Conservation (phyloP, 1,140 invertebrate genomes). For the Anastrepha obliqua region DNA sequence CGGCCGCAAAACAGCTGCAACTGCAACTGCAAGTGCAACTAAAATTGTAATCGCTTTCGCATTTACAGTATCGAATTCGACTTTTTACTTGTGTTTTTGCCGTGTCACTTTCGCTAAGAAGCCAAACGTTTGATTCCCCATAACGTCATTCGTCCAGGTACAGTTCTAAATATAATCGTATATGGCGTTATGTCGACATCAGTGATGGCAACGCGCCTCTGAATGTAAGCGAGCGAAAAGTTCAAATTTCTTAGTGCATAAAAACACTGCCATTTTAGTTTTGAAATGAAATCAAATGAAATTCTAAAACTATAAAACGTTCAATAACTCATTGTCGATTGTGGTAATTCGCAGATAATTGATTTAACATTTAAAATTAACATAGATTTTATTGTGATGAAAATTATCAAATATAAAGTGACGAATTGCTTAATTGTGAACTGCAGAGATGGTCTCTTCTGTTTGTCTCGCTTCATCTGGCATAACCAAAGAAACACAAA, state of each 20-base stretch:
- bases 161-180: not conserved
- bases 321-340: too few species aligned
- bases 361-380: too few species aligned
- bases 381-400: too few species aligned
- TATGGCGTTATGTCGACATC: not conserved
- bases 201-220: not conserved
- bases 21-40: not conserved
- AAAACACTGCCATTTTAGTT: too few species aligned
- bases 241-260: too few species aligned
- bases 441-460: slow-evolving; percentile 2
- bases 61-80: not conserved
- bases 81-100: not conserved
- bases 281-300: too few species aligned
- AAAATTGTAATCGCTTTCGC: not conserved
- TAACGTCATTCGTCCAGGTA: not conserved
- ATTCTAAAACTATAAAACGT: too few species aligned
- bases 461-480: not conserved
- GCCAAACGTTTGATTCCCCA: not conserved
- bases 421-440: slow-evolving; percentile 10
- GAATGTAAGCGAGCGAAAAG: too few species aligned
- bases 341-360: too few species aligned
- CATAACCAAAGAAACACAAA: not conserved
- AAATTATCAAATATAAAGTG: too few species aligned
- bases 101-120: not conserved
- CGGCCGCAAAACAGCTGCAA: not conserved